Percentiles rank a stretch among this genome's conserved stretches.
Evolutionary conservation across 2,797 vertebrate species (phyloP).

Genomic region (Alauda arvensis): DNA sequence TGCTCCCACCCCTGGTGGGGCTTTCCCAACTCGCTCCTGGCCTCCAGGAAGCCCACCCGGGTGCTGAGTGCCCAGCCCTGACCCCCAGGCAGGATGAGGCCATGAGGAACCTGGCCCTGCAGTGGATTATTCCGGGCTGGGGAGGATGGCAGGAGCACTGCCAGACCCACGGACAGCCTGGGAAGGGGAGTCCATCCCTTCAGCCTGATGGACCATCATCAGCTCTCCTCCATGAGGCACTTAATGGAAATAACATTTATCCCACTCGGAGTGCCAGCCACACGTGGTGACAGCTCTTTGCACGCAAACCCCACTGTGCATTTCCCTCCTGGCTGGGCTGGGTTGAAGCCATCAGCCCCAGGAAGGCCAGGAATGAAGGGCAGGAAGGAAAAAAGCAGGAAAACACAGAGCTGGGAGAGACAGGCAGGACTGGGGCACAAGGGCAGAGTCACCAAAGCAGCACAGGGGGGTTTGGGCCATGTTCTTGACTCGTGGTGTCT

Average conservation of each 20-base stretch:
- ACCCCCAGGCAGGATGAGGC: too few species aligned
- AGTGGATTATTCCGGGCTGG: not conserved
- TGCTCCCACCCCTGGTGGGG: not conserved
- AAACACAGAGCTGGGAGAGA: not conserved
- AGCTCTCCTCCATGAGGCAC: constrained; percentile 32
- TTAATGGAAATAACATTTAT: constrained; percentile 14
- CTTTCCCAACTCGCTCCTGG: fast-evolving
- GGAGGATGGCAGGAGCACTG: not conserved
- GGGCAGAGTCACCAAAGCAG: not conserved
- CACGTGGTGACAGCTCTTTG: constrained; percentile 4
- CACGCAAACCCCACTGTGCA: not conserved
- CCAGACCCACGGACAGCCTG: not conserved
- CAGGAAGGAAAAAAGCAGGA: not conserved
- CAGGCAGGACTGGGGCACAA: not conserved
- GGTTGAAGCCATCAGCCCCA: not conserved
- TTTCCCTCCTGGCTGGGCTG: constrained; percentile 14
- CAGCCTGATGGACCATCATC: constrained; percentile 39
- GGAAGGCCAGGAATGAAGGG: not conserved
- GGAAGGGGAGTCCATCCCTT: constrained; percentile 8
- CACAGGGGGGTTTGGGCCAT: fast-evolving
- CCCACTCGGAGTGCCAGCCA: not conserved
- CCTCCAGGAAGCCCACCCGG: not conserved
- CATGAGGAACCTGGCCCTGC: not conserved
- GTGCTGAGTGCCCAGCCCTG: not conserved
- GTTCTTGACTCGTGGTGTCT: not conserved